A percentile compares a stretch with the other conserved stretches of the same genome.
These are phyloP conservation scores for Sylvia atricapilla DNA, from an alignment of 2,113 vertebrate species.

Conservation along the genomic window DNA sequence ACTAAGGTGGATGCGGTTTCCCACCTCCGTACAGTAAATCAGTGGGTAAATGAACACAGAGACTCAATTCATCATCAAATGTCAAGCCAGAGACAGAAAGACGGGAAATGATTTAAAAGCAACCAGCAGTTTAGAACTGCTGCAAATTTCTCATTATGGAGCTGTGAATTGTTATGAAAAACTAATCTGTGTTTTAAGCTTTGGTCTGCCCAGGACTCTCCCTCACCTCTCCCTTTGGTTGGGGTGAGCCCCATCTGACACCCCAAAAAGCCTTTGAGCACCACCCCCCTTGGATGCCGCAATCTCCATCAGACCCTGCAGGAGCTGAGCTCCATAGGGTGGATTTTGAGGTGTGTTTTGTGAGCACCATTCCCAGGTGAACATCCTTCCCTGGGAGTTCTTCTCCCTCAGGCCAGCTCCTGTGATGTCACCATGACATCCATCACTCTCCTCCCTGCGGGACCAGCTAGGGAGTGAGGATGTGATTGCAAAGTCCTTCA, in stretches of 20 bases:
- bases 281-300: not conserved
- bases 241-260: not conserved
- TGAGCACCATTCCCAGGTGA: not conserved
- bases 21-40: not conserved
- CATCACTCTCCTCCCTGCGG: fast-evolving
- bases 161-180: not conserved
- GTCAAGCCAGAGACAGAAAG: not conserved
- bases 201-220: not conserved
- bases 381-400: fast-evolving
- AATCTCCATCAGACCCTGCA: not conserved
- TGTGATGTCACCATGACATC: fast-evolving
- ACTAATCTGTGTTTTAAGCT: not conserved
- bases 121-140: not conserved
- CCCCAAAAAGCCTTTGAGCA: not conserved
- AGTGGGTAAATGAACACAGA: not conserved
- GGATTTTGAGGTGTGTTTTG: not conserved
- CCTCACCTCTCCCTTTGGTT: fast-evolving
- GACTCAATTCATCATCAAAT: not conserved
- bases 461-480: fast-evolving
- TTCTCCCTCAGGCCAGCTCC: not conserved
- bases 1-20: not conserved
- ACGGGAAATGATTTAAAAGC: not conserved
- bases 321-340: not conserved
- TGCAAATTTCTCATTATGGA: not conserved
- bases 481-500: not conserved